These are phyloP conservation scores for Sander vitreus DNA, from an alignment of 2,113 vertebrate species.

Conservation along the genomic window DNA sequence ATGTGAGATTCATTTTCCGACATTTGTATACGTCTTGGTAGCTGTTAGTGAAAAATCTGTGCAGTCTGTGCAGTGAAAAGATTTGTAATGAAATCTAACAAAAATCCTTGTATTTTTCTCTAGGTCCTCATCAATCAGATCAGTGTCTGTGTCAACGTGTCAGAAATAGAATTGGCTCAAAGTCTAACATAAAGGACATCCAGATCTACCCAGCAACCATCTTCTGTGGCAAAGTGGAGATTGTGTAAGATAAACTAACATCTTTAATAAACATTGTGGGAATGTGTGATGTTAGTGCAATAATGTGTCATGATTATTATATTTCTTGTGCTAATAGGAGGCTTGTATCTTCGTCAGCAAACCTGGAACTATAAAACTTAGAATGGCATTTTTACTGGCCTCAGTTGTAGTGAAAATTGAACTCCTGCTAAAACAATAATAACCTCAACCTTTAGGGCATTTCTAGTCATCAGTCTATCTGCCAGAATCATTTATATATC, in stretches of 20 bases:
- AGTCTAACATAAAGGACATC: constrained; percentile 41
- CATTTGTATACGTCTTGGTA: not conserved
- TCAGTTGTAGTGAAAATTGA: not conserved
- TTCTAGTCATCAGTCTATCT: not conserved
- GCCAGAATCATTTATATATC: not conserved
- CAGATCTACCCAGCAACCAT: constrained; percentile 64
- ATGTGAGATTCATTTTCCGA: too few relatives aligned
- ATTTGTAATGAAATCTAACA: too few relatives aligned
- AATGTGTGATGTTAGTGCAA: not conserved
- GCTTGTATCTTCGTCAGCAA: not conserved
- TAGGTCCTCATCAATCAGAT: constrained; percentile 3
- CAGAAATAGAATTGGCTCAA: accelerated
- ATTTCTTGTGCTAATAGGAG: not conserved
- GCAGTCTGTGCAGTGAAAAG: not conserved
- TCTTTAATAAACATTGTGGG: not conserved
- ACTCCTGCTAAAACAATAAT: not conserved
- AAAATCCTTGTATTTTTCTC: not conserved
- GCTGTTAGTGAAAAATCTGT: too few relatives aligned
- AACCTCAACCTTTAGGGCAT: not conserved
- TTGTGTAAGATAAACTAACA: constrained; percentile 72
- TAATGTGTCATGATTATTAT: not conserved
- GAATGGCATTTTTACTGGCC: not conserved
- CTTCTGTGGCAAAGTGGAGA: constrained; percentile 74
- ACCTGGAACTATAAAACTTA: not conserved
- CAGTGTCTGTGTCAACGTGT: constrained; percentile 65